Evolutionary conservation across 2,797 vertebrate genomes (phyloP).

Genomic region (Clarias pachynema): DNA sequence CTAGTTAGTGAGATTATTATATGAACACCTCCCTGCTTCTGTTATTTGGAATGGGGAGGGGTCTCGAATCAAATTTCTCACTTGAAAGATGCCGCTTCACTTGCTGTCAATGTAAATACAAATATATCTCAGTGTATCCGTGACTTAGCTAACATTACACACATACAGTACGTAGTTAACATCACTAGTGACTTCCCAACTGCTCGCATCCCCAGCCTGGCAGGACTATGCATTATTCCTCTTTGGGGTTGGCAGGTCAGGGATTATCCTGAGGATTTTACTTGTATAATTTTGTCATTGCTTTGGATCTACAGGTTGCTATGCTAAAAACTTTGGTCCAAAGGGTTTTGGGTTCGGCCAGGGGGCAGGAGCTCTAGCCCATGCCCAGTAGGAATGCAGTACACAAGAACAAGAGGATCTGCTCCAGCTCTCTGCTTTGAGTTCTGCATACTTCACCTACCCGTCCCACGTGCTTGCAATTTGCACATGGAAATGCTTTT

Average conservation of each 20-base stretch:
- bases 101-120: not conserved
- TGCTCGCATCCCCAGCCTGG: not conserved
- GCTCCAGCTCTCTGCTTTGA: not conserved
- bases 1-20: not conserved
- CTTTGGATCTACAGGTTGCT: constrained; percentile 80
- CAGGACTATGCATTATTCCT: not conserved
- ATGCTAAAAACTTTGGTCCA: constrained; percentile 95
- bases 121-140: not conserved
- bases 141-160: not conserved
- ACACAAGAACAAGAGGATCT: constrained; percentile 11
- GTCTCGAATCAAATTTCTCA: not conserved
- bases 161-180: not conserved
- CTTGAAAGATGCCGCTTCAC: not conserved
- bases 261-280: not conserved
- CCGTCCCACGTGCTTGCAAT: constrained; percentile 10
- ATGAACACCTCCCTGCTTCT: not conserved
- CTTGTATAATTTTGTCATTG: not conserved
- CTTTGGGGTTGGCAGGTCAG: not conserved
- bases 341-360: constrained; percentile 97
- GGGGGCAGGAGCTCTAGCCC: constrained; percentile 89
- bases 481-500: constrained; percentile 36
- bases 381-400: constrained; percentile 81
- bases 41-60: too few relatives aligned
- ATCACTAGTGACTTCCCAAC: not conserved
- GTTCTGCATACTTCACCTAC: constrained; percentile 2